Evolutionary conservation across 2,888 invertebrate species (phyloP), one percentile per base, ranked within the genome.

Genomic region (Nowickia ferox): DNA sequence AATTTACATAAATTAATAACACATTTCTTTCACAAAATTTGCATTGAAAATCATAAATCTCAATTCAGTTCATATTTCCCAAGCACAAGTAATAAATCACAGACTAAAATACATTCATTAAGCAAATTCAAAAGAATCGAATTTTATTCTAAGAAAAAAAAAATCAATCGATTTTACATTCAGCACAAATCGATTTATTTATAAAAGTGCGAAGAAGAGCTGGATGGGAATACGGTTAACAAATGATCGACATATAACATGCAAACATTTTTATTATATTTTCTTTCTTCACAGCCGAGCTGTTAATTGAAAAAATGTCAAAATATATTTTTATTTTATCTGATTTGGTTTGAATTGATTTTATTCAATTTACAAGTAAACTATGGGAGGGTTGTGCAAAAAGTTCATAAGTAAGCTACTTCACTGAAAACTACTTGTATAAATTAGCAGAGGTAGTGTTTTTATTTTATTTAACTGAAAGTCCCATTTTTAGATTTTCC

Each of bases 241-340:
- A 48, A 15, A 48, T 61, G 53, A 74, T 59, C 40, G 55, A 75
- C 66, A 42, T 10, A 44, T n/a, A 68, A 72, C 57, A 81, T 19
- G 75, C 9, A 53, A 48, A 79, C 17, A 40, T 30, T 53, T 17
- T 15, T 17, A 19, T 19, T n/a, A 17, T 2, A 46, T 48, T 63
- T 44, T 44, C 44, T 59, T 17, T 40, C 51, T 17, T 22, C 59
- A 44, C 51, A 51, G 17, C 68, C 53, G 42, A 44, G 48, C 30
- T 76, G 46, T 72, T 80, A 68, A 79, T 84, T 84, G 65, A 76
- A 59, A 66, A 84, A 57, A 65, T 76, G 46, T 68, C 71, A 81
- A 76, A 72, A 72, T 71, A 66, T 61, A 65, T 79, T 71, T 76
- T 53, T 40, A 80, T 80, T 69, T 79, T n/a, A 42, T 65, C 40